Evolutionary conservation across 2,888 invertebrate genomes (phyloP), one percentile per base, ranked within the genome.

Genomic region (Willowsia nigromaculata): DNA sequence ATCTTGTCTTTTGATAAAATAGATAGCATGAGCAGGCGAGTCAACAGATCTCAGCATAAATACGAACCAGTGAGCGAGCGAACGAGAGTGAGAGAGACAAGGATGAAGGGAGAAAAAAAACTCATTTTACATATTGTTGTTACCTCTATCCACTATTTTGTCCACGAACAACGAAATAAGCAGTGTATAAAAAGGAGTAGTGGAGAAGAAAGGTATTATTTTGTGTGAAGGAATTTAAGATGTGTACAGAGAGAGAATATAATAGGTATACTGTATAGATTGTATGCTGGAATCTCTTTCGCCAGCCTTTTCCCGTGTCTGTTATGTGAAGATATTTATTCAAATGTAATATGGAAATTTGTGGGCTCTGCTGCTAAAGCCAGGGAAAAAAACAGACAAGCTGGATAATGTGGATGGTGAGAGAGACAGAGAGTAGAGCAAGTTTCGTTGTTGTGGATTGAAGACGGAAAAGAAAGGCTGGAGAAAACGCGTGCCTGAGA

Each of bases 261-360:
- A 53, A n/a, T 6, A n/a, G 6, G 56, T 43, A 56, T 22, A 7
- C 4, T 65, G 9, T 65, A 37, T 37, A 7, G 37, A 11, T 18
- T n/a, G 18, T 50, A 50, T 11, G 53, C 18, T 11, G 50, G 50
- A 15, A 50, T 50, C 50, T 53, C 22, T 53, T 18, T 53, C 18
- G 3, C 56, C 18, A 56, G 56, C 25, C 22, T 1, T 1, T 7
- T 22, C 25, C 25, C 25, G 25, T 56, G 9, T 22, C 56, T 25
- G 56, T 56, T 22, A 13, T 43, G 11, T 43, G 11, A 81, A 43
- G 62, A 50, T 76, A 83, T 80, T 68, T 86, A 86, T 88, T 88
- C 83, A 88, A 78, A 88, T 83, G 74, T 83, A 83, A 83, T 87
- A 83, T 83, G 83, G 88, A 88, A 74, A 88, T 88, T 88, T 88